Evolutionary conservation across 2,888 invertebrate species (phyloP).

Genomic region (Biston stratarius): DNA sequence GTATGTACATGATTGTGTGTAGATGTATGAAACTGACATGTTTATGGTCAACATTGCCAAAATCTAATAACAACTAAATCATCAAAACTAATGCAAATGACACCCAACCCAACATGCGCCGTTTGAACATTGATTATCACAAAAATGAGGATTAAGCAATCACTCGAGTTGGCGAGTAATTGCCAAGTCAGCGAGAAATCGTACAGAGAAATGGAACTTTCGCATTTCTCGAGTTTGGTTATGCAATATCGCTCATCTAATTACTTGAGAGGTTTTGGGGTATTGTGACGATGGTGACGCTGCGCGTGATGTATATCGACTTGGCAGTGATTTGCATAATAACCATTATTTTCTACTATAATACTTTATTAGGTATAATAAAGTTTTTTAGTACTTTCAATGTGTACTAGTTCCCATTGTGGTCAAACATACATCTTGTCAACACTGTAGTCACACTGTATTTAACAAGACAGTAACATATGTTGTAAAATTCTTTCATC

Average conservation of each 20-base stretch:
- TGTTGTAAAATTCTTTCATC: too few species aligned
- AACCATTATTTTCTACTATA: too few species aligned
- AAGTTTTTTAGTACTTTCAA: too few species aligned
- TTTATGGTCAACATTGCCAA: slow-evolving; percentile 15
- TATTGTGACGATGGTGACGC: slow-evolving; percentile 37
- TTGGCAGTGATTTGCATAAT: not conserved
- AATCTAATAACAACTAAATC: slow-evolving; percentile 14
- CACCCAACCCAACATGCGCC: slow-evolving; percentile 18
- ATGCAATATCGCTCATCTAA: slow-evolving; percentile 60
- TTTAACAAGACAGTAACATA: too few species aligned
- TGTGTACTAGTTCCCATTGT: too few species aligned
- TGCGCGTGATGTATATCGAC: slow-evolving; percentile 10
- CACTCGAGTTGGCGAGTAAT: slow-evolving; percentile 50
- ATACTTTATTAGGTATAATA: too few species aligned
- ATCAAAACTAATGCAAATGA: slow-evolving; percentile 24
- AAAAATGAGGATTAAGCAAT: slow-evolving; percentile 44
- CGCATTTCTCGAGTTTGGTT: slow-evolving; percentile 68
- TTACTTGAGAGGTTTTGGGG: slow-evolving; percentile 52
- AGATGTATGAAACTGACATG: slow-evolving; percentile 1
- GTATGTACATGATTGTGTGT: too few species aligned
- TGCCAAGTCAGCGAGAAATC: slow-evolving; percentile 74
- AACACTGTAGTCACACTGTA: too few species aligned
- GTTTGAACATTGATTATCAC: slow-evolving; percentile 35
- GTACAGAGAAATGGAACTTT: slow-evolving; percentile 71
- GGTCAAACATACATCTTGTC: too few species aligned